Evolutionary conservation across 2,888 invertebrate species (phyloP).

Genomic region (Ctenicera cuprea): DNA sequence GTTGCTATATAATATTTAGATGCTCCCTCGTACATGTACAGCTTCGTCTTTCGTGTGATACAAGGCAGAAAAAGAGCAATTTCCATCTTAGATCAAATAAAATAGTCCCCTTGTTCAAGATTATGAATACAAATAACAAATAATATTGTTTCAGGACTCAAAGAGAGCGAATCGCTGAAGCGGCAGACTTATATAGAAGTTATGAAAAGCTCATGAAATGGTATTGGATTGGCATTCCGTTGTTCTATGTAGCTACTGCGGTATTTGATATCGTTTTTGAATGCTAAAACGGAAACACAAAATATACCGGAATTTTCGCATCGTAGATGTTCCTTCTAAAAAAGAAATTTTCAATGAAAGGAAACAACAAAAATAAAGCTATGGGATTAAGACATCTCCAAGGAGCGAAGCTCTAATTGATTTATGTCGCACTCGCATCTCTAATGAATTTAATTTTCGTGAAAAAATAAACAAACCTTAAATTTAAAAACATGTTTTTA

Average conservation of each 20-base stretch:
- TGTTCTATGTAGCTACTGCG: slow-evolving; percentile 43
- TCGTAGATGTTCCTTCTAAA: neutral
- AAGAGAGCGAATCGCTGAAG: slow-evolving; percentile 62
- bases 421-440: slow-evolving; percentile 45
- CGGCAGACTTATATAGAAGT: slow-evolving; percentile 55
- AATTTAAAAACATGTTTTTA: slow-evolving; percentile 50
- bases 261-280: slow-evolving; percentile 39
- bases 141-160: slow-evolving; percentile 66
- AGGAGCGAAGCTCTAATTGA: slow-evolving; percentile 39
- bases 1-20: neutral
- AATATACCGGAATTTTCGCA: neutral
- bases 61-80: slow-evolving; percentile 46
- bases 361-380: slow-evolving; percentile 27
- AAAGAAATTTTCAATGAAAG: slow-evolving; percentile 13
- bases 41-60: slow-evolving; percentile 8
- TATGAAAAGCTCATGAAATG: slow-evolving; percentile 55
- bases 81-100: slow-evolving; percentile 52
- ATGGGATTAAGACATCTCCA: slow-evolving; percentile 37
- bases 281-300: slow-evolving; percentile 11
- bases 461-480: slow-evolving; percentile 54
- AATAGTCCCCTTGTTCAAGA: slow-evolving; percentile 55
- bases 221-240: slow-evolving; percentile 54
- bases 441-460: slow-evolving; percentile 58
- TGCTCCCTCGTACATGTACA: neutral
- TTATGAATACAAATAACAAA: slow-evolving; percentile 65